Conservation (phyloP, 2,888 invertebrate genomes). For the Calameuta filiformis region DNA sequence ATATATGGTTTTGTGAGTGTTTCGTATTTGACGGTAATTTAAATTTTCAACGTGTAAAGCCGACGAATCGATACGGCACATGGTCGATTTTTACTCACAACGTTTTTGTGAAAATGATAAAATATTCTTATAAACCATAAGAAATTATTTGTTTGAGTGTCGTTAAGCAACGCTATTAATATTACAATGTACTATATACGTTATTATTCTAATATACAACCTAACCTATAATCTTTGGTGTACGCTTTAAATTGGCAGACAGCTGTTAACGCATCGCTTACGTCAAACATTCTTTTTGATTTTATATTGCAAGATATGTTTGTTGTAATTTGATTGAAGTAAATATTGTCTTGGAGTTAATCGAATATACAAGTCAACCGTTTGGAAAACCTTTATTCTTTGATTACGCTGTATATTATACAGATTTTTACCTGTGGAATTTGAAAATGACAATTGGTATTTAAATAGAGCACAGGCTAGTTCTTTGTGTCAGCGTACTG, state of each 20-base stretch:
- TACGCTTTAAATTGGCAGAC: not conserved
- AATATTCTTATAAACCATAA: not conserved
- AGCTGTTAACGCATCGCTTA: not conserved
- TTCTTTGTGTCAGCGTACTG: not conserved
- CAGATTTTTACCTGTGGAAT: not conserved
- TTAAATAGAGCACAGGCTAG: not conserved
- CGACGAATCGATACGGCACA: constrained; percentile 40
- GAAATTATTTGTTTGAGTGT: not conserved
- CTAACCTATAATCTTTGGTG: not conserved
- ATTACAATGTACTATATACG: not conserved
- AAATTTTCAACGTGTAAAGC: constrained; percentile 1
- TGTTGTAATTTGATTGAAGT: not conserved
- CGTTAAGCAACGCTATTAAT: not conserved
- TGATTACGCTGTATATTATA: not conserved
- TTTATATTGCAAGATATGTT: not conserved
- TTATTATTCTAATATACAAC: not conserved
- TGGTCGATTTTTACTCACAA: constrained; percentile 24
- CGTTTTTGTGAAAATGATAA: not conserved
- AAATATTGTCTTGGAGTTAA: not conserved
- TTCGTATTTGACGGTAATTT: not conserved
- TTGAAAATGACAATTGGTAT: not conserved
- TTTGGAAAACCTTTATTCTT: not conserved
- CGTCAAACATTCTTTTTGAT: not conserved
- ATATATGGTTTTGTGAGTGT: not conserved
- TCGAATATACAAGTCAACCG: not conserved